Conservation (phyloP, 2,113 vertebrate genomes). For the Myiagra hebetior region DNA sequence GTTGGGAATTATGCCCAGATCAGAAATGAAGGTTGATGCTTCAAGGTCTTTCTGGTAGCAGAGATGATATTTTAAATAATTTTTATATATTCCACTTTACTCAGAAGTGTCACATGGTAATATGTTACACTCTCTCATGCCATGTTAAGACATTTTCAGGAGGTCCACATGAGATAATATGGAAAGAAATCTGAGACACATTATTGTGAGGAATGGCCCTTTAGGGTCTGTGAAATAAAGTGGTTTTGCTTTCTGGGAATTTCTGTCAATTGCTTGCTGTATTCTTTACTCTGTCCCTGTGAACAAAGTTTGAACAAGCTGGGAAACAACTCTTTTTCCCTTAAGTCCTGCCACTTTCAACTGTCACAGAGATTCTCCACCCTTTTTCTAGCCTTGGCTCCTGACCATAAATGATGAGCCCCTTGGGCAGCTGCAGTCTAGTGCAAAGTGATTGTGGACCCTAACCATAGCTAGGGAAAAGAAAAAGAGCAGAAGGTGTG, state of each 20-base stretch:
- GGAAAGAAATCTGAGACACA: not conserved
- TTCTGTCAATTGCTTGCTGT: not conserved
- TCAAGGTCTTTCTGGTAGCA: constrained; percentile 8
- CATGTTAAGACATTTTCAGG: not conserved
- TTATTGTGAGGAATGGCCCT: not conserved
- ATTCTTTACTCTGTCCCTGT: not conserved
- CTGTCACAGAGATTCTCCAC: not conserved
- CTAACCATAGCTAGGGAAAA: fast-evolving
- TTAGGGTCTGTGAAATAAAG: not conserved
- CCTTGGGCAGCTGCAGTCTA: not conserved
- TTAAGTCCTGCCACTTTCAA: not conserved
- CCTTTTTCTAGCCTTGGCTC: not conserved
- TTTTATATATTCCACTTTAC: constrained; percentile 8
- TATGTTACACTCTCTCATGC: not conserved
- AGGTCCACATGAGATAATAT: not conserved
- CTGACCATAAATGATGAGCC: not conserved
- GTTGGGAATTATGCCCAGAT: constrained; percentile 47
- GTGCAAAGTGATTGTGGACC: not conserved
- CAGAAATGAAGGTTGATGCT: constrained; percentile 20
- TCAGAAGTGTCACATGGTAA: not conserved
- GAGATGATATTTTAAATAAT: not conserved
- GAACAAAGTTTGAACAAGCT: not conserved
- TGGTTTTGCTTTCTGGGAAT: not conserved
- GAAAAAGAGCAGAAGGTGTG: not conserved
- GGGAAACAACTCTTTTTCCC: not conserved